Percentiles rank a stretch among this genome's conserved stretches.
Conservation (phyloP, 1,140 invertebrate genomes). For the Drosophila nigromelanica region DNA sequence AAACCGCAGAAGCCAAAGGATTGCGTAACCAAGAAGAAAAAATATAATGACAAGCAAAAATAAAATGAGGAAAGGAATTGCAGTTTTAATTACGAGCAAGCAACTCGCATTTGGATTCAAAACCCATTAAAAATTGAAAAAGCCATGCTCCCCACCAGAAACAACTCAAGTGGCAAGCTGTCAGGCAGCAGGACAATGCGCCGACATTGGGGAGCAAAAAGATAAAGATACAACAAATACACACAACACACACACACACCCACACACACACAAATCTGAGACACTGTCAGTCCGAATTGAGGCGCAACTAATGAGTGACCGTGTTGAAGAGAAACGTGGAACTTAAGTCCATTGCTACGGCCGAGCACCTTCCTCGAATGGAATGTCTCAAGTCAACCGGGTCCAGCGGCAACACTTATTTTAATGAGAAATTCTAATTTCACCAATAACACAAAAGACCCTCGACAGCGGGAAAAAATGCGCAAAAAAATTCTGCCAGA, state of each 20-base stretch:
- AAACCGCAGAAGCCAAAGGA: constrained; percentile 24
- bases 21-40: constrained; percentile 13
- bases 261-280: constrained; percentile 27
- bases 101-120: constrained; percentile 55
- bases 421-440: constrained; percentile 83
- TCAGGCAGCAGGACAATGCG: constrained; percentile 26
- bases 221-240: constrained; percentile 21
- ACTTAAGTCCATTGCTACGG: constrained; percentile 73
- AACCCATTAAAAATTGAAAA: constrained; percentile 64
- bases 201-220: constrained; percentile 20
- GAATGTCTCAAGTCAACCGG: constrained; percentile 76
- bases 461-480: constrained; percentile 45
- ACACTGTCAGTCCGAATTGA: constrained; percentile 53
- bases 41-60: constrained; percentile 13
- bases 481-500: constrained; percentile 61
- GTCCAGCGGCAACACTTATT: constrained; percentile 76
- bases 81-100: constrained; percentile 66
- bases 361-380: constrained; percentile 69
- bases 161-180: constrained; percentile 43
- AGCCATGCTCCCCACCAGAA: not conserved
- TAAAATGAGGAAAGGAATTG: constrained; percentile 39
- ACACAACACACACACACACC: constrained; percentile 19
- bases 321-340: constrained; percentile 5
- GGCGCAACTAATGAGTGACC: constrained; percentile 78
- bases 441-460: constrained; percentile 75